These are phyloP conservation scores for Pteruthius melanotis DNA, from an alignment of 2,113 vertebrate genomes.

Conservation along the genomic window DNA sequence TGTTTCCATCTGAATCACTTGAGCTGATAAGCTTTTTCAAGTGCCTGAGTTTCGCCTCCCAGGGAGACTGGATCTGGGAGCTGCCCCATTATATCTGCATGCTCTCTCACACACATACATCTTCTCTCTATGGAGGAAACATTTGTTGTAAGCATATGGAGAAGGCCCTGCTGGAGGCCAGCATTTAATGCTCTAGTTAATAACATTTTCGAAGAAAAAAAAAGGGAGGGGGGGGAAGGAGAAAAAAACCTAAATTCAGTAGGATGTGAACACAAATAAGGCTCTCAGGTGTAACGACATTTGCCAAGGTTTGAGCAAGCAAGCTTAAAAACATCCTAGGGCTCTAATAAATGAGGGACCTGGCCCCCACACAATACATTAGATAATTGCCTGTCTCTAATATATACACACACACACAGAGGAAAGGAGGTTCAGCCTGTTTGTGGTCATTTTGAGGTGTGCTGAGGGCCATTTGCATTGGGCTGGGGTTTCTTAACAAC, in stretches of 20 bases:
- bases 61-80: not conserved
- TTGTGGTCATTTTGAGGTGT: not conserved
- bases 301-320: not conserved
- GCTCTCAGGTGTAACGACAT: conserved; percentile 37
- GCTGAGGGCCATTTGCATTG: not conserved
- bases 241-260: not conserved
- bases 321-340: not conserved
- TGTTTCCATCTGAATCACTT: not conserved
- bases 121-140: conserved; percentile 4
- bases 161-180: conserved; percentile 69
- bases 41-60: not conserved
- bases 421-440: not conserved
- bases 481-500: not conserved
- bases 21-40: not conserved
- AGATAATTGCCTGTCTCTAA: not conserved
- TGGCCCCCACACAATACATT: not conserved
- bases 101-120: not conserved
- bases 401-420: not conserved
- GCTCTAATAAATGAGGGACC: not conserved
- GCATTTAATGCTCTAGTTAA: conserved; percentile 82
- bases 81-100: not conserved
- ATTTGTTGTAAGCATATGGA: conserved; percentile 75
- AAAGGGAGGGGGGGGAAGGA: rapidly evolving
- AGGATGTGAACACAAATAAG: not conserved
- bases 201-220: conserved; percentile 19